Evolutionary conservation across 2,797 vertebrate species (phyloP), one percentile per base, ranked within the genome.

Genomic region (Hoplostethus mediterraneus): DNA sequence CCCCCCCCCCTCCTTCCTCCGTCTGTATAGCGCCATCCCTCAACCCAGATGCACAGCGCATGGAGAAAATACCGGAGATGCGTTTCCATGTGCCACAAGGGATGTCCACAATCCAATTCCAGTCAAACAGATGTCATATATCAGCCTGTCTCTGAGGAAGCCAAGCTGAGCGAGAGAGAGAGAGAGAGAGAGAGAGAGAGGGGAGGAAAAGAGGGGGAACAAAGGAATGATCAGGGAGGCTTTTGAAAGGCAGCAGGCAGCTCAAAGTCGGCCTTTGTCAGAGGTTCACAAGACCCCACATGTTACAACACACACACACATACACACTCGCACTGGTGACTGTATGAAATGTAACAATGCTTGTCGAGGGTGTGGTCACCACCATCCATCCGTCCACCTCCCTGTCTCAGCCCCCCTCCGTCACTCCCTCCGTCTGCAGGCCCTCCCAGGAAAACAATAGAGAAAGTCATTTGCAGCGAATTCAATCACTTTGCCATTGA

Each of bases 121-220:
- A 84, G 83, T 85, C 83, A 80, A 93, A 87, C 94, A 95, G 93
- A 94, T 94, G 94, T 92, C 89, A 90, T 91, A 90, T 87, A 94
- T 93, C 86, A 93, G 84, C 75, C 68, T 63, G 75, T 87, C 86
- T 86, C 81, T 60, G 81, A 78, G 79, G 78, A 89, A 76, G 88
- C 83, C 74, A 88, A 67, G 70, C 73, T 74, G 54, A 48, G 53
- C 74, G 59, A 67, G 60, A 82, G 77, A 74, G 62, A 70, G 61
- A 60, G 67, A 72, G 63, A 48, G 53, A 67, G 60, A 82, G 77
- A 74, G 62, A 70, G 61, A 60, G 67, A 72, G 63, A 48, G 53
- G 21, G 66, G 57, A 55, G 14, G 63, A 72, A 76, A 81, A 52
- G 62, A 63, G 63, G 12, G 79, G 73, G 86, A 90, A 92, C 83